These are phyloP conservation scores for Proctacanthus coquilletti DNA, from an alignment of 1,140 invertebrate species.

Conservation along the genomic window DNA sequence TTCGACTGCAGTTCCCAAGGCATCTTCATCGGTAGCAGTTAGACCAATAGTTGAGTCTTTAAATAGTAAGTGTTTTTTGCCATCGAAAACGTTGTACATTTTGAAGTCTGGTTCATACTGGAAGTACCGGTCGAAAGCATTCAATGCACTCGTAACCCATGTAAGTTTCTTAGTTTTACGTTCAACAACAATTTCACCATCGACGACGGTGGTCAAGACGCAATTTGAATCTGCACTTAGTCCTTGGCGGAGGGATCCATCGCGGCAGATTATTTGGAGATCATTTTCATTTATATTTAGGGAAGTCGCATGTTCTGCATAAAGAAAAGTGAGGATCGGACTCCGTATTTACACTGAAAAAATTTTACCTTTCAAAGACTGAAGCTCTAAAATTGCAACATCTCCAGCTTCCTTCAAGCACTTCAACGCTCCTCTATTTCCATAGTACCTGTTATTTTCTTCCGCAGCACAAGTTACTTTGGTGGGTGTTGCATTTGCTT, in stretches of 20 bases:
- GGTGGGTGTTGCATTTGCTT: too few relatives aligned
- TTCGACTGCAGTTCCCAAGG: slow-evolving; percentile 12
- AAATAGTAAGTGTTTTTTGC: slow-evolving; percentile 36
- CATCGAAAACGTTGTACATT: slow-evolving; percentile 34
- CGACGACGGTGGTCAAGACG: slow-evolving; percentile 37
- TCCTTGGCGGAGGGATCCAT: slow-evolving; percentile 36
- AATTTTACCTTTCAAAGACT: slow-evolving; percentile 30
- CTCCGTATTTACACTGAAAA: slow-evolving; percentile 1
- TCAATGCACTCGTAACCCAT: slow-evolving; percentile 19
- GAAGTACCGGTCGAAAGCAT: slow-evolving; percentile 37
- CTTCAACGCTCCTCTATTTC: slow-evolving; percentile 42
- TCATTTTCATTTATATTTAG: slow-evolving; percentile 18
- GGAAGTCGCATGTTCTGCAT: slow-evolving; percentile 18
- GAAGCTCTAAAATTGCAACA: slow-evolving; percentile 41
- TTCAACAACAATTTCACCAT: slow-evolving; percentile 37
- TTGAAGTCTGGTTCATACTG: slow-evolving; percentile 26
- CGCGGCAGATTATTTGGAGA: slow-evolving; percentile 38
- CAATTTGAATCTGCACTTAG: slow-evolving; percentile 37
- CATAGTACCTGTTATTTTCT: slow-evolving; percentile 40
- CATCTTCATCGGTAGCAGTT: slow-evolving; percentile 19
- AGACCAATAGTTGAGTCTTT: slow-evolving; percentile 38
- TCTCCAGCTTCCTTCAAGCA: slow-evolving; percentile 37
- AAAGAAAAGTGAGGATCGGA: neutral
- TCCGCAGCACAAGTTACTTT: slow-evolving; percentile 30
- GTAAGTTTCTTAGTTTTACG: slow-evolving; percentile 7